Evolutionary conservation across 2,797 vertebrate genomes (phyloP), one percentile per base, ranked within the genome.

Genomic region (Rhynchonycteris naso): DNA sequence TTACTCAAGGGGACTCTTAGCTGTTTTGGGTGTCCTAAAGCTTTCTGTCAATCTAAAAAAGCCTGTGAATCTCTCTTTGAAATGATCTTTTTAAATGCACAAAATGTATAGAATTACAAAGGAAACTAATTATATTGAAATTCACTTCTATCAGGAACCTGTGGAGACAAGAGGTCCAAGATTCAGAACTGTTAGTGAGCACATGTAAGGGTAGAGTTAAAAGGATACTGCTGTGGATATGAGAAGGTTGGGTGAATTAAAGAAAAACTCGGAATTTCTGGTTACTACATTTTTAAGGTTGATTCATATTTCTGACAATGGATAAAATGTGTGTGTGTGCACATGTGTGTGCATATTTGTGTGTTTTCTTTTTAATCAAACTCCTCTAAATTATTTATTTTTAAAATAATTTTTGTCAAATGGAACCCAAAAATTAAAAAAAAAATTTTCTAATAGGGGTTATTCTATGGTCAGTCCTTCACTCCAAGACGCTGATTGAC

Each of bases 41-140:
- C 7, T 4, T 59, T 76, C 10, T 54, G 28, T 54, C 24, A 43
- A n/a, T 59, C 18, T 58, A 63, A 10, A 66, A 58, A 89, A 72
- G 10, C 15, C 50, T 72, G n/a, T 38, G 30, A 71, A 59, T 87
- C 2, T 6, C 13, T 76, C 26, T 63, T 78, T 30, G 5, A 47
- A 91, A 72, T 30, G 80, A 61, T 52, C 76, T 18, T 84, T 71
- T 81, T 79, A 61, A 87, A 61, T 50, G 6, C 26, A 72, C 5
- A 79, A 35, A 92, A 79, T 38, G 75, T 1, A 65, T 5, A 71
- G 18, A 87, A 69, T 54, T 63, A 54, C 12, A 92, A 91, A 90
- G 50, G 7, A 87, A 90, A 83, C 75, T 33, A 90, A 93, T 90
- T 59, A 93, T 84, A 58, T 15, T 54, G 15, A 72, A 85, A 85